Percentiles rank a stretch among this genome's conserved stretches.
These are phyloP conservation scores for Brachypalpus laphriformis DNA, from an alignment of 2,888 invertebrate genomes.

Conservation along the genomic window DNA sequence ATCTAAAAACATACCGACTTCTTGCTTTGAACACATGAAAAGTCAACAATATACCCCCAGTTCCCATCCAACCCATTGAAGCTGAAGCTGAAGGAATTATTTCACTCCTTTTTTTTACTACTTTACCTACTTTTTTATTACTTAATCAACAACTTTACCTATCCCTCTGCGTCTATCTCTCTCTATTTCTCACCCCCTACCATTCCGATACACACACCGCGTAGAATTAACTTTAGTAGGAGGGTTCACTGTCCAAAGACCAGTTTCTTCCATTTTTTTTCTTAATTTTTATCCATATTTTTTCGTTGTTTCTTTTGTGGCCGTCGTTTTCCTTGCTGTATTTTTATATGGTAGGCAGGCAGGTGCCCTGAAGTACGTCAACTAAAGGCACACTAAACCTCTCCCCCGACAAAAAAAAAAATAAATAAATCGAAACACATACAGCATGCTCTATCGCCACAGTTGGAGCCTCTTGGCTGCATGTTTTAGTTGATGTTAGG, in stretches of 20 bases:
- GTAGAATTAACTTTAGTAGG: slow-evolving; percentile 50
- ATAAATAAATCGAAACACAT: slow-evolving; percentile 35
- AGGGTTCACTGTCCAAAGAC: slow-evolving; percentile 49
- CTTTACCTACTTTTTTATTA: slow-evolving; percentile 1
- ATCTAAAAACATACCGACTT: slow-evolving; percentile 1
- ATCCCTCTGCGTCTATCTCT: background rate
- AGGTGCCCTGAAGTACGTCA: slow-evolving; percentile 54
- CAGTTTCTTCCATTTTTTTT: slow-evolving; percentile 58
- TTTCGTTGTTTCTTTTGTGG: slow-evolving; percentile 16
- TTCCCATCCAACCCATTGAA: background rate
- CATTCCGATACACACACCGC: slow-evolving; percentile 1
- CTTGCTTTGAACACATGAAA: background rate
- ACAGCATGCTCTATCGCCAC: slow-evolving; percentile 37
- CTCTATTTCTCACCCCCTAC: background rate
- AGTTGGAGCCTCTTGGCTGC: slow-evolving; percentile 56
- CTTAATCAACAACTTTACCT: slow-evolving; percentile 1
- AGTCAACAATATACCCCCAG: background rate
- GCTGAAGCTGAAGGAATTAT: background rate
- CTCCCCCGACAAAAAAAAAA: slow-evolving; percentile 14
- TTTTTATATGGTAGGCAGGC: slow-evolving; percentile 27
- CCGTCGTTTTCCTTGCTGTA: slow-evolving; percentile 19
- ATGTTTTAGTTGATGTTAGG: slow-evolving; percentile 68
- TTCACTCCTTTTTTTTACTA: slow-evolving; percentile 18
- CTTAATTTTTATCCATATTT: slow-evolving; percentile 17
- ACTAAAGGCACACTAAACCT: slow-evolving; percentile 21